These are phyloP conservation scores for Eupithecia subumbrata DNA, from an alignment of 2,888 invertebrate species.

Conservation along the genomic window DNA sequence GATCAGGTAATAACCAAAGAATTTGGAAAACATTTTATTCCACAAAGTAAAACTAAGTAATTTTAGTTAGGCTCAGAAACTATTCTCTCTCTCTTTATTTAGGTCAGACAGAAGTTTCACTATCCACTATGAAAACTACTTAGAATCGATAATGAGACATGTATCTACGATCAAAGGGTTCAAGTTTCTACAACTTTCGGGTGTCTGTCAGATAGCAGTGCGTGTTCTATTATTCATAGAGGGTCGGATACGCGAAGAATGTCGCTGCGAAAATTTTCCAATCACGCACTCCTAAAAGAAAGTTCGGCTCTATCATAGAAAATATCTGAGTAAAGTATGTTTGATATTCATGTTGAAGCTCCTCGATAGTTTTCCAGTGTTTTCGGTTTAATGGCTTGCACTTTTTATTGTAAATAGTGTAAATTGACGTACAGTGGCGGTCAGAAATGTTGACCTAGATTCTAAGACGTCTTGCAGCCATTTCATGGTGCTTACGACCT, in stretches of 20 bases:
- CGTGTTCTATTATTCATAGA: constrained; percentile 30
- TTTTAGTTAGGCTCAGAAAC: not conserved
- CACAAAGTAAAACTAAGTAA: not conserved
- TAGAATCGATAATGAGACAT: constrained; percentile 24
- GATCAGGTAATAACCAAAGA: too few relatives aligned
- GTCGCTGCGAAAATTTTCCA: not conserved
- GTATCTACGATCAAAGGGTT: constrained; percentile 32
- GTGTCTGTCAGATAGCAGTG: constrained; percentile 25
- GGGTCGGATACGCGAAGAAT: constrained; percentile 4
- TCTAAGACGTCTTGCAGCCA: too few relatives aligned
- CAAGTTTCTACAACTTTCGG: constrained; percentile 25
- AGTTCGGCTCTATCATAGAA: not conserved
- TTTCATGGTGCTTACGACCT: too few relatives aligned
- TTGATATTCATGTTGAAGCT: not conserved
- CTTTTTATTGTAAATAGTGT: too few relatives aligned
- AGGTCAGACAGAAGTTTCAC: constrained; percentile 15
- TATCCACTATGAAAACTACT: constrained; percentile 15
- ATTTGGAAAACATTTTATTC: not conserved
- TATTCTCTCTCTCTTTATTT: too few relatives aligned
- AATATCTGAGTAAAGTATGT: not conserved
- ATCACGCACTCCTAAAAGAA: not conserved
- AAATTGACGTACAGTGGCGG: too few relatives aligned
- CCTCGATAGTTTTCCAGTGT: too few relatives aligned
- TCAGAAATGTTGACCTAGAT: too few relatives aligned
- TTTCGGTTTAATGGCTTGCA: too few relatives aligned